Conservation (phyloP, 2,888 invertebrate genomes). For the Tinea trinotella region DNA sequence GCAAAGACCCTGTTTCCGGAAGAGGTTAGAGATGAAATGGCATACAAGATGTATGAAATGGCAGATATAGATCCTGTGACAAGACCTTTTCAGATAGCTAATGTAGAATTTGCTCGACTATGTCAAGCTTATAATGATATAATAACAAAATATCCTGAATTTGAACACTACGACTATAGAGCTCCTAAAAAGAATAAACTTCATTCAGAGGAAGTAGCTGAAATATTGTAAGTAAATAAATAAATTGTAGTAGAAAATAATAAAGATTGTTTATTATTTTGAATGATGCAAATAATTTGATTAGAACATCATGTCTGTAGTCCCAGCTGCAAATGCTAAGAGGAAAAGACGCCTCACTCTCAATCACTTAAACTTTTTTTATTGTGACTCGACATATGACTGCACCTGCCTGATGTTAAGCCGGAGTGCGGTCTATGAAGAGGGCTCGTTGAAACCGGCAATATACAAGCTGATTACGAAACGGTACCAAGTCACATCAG, state of each 20-base stretch:
- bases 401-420: no score
- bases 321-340: no score
- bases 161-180: slow-evolving; percentile 79
- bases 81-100: slow-evolving; percentile 81
- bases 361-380: no score
- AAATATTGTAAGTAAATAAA: neutral
- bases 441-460: no score
- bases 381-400: no score
- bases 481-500: no score
- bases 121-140: slow-evolving; percentile 84
- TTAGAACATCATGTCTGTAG: no score
- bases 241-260: neutral
- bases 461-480: no score
- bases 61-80: slow-evolving; percentile 80
- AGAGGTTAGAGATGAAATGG: slow-evolving; percentile 75
- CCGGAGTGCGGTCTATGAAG: no score
- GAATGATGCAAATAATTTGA: no score
- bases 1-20: slow-evolving; percentile 83
- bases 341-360: no score
- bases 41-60: slow-evolving; percentile 76
- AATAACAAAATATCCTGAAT: slow-evolving; percentile 76
- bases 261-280: neutral
- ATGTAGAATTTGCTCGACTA: slow-evolving; percentile 84
- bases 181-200: slow-evolving; percentile 42
- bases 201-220: neutral